Evolutionary conservation across 1,140 invertebrate genomes (phyloP).

Genomic region (Pseudobourletiella spinata): DNA sequence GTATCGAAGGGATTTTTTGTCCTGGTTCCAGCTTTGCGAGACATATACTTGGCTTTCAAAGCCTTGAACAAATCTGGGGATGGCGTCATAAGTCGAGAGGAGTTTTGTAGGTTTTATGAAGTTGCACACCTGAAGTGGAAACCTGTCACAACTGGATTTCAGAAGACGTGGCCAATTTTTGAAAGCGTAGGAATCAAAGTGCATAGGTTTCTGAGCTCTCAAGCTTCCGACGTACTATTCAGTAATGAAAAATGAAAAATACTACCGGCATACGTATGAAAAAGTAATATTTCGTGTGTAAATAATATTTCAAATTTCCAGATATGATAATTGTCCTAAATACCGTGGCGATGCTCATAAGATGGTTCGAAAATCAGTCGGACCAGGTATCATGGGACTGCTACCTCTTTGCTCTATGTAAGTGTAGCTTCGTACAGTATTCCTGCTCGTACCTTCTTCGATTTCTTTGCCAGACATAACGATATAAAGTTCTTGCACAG

Average conservation of each 20-base stretch:
- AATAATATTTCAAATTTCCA: too few species aligned
- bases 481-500: constrained; percentile 46
- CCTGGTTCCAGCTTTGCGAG: constrained; percentile 52
- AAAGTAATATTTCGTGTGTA: too few species aligned
- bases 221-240: constrained; percentile 25
- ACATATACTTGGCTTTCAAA: constrained; percentile 72
- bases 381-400: constrained; percentile 67
- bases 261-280: too few species aligned
- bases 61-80: constrained; percentile 59
- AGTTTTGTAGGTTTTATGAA: constrained; percentile 73
- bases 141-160: constrained; percentile 35
- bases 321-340: constrained; percentile 58
- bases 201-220: constrained; percentile 26
- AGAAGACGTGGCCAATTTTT: constrained; percentile 27
- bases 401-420: constrained; percentile 57
- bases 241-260: too few species aligned
- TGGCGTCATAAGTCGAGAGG: constrained; percentile 57
- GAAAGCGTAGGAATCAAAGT: constrained; percentile 9
- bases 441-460: too few species aligned
- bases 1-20: not conserved
- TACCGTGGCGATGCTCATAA: constrained; percentile 55
- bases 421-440: constrained; percentile 40
- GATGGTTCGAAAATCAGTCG: constrained; percentile 45
- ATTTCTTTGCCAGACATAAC: not conserved
- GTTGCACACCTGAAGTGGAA: constrained; percentile 63